Percentiles rank a stretch among this genome's conserved stretches.
phyloP scores from a whole-genome alignment of 2,113 vertebrate genomes.

The Urocynchramus pylzowi region DNA sequence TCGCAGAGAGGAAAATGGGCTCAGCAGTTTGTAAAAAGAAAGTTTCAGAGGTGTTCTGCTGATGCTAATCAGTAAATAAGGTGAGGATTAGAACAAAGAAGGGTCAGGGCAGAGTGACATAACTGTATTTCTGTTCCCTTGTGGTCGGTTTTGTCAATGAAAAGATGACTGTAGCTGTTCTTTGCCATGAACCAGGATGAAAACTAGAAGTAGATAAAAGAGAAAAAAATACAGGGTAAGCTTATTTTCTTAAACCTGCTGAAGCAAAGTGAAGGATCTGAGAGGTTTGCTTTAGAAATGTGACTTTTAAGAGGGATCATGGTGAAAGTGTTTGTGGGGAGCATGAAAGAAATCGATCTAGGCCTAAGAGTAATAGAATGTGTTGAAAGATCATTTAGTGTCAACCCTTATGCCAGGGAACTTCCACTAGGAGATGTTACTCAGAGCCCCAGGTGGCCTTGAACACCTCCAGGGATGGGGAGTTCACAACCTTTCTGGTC shows the following conservation, averaged over 20 bases:
- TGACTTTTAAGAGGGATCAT: neutral
- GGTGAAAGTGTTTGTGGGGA: neutral
- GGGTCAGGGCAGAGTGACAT: neutral
- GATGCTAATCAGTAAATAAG: neutral
- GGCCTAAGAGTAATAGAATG: neutral
- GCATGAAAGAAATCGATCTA: neutral
- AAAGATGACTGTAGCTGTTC: neutral
- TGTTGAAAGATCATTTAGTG: neutral
- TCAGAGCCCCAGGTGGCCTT: neutral
- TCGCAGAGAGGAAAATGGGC: neutral
- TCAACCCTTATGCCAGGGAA: neutral
- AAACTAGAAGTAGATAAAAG: neutral
- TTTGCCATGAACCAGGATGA: neutral
- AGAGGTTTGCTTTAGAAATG: neutral
- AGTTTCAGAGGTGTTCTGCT: neutral
- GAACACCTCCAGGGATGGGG: neutral
- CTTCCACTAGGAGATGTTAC: neutral
- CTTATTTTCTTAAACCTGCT: neutral
- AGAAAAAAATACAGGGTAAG: neutral
- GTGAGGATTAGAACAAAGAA: neutral
- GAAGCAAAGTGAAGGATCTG: neutral
- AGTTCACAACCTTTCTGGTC: neutral
- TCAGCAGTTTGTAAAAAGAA: neutral
- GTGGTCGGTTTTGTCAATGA: neutral
- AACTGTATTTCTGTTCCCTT: neutral